Evolutionary conservation across 2,888 invertebrate genomes (phyloP).

Genomic region (Ochropleura leucogaster): DNA sequence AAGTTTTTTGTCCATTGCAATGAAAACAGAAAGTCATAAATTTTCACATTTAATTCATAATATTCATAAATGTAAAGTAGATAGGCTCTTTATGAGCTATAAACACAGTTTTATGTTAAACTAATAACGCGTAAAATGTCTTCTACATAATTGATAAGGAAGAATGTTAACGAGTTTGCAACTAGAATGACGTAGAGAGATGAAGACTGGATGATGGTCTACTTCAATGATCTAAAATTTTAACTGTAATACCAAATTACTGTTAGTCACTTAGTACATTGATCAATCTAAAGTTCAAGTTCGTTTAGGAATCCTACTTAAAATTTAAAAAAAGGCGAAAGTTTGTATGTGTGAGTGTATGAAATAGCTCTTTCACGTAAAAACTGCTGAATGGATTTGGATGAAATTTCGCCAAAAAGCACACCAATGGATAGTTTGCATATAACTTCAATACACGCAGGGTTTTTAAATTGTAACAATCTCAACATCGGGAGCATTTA

Average conservation of each 20-base stretch:
- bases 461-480: constrained; percentile 27
- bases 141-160: constrained; percentile 38
- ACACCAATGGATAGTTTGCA: no score
- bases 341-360: no score
- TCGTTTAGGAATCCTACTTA: no score
- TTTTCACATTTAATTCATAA: constrained; percentile 53
- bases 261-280: neutral
- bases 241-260: neutral
- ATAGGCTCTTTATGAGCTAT: constrained; percentile 58
- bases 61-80: constrained; percentile 60
- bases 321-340: no score
- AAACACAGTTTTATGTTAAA: constrained; percentile 55
- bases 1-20: constrained; percentile 31
- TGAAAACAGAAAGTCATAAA: constrained; percentile 43
- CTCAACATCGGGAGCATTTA: constrained; percentile 26
- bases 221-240: neutral
- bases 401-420: no score
- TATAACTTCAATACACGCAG: no score
- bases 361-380: no score
- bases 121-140: constrained; percentile 56
- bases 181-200: neutral
- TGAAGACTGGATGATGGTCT: no score
- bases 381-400: no score
- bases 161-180: neutral
- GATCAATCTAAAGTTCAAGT: neutral